Base-by-base conservation (phyloP, 2,797 vertebrate species). In the Premnoplex brunnescens region DNA sequence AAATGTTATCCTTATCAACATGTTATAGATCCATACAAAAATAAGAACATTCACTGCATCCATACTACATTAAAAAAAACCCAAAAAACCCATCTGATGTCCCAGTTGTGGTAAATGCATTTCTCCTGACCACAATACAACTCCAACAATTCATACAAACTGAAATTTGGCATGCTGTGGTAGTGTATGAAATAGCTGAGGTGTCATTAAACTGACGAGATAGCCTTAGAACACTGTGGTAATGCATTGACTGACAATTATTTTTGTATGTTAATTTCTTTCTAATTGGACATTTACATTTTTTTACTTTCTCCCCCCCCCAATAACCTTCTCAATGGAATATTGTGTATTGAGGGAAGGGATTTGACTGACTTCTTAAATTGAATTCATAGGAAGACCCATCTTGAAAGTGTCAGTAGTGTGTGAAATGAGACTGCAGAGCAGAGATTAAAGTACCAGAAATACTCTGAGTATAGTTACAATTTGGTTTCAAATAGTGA, bases 31-130 rank as follows among this genome's bases (percentile, higher is more conserved):
- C 8, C 30, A 28, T 23, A 22, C 19, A 52, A 80, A 68, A 34
- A 44, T 44, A 60, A 34, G 2, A 88, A 39, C 0, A 0, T 37
- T 36, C 15, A 8, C 12, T 48, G 9, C 1, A 1, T 51, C 27
- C 54, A 16, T 58, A 39, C 6, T 48, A 7, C 26, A 52, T 55
- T 36, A 1, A 5, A 63, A 60, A 60, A 52, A 17, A 39, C 12
- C 37, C 11, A 13, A 39, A 39, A 39, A 39, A 5, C 37, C 21
- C 7, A 28, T 59, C 17, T 64, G 24, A 36, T 24, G 7, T 48
- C 6, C 10, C 14, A 48, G 5, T 34, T 30, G 0, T 39, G 28
- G 15, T 27, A 88, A 75, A 46, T 54, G 11, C 3, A 34, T 63
- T 79, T 85, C 22, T 56, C 15, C 48, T 66, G 67, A 58, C 9